phyloP scores from a whole-genome alignment of 2,113 vertebrate species.

The Tetraodon nigroviridis region DNA sequence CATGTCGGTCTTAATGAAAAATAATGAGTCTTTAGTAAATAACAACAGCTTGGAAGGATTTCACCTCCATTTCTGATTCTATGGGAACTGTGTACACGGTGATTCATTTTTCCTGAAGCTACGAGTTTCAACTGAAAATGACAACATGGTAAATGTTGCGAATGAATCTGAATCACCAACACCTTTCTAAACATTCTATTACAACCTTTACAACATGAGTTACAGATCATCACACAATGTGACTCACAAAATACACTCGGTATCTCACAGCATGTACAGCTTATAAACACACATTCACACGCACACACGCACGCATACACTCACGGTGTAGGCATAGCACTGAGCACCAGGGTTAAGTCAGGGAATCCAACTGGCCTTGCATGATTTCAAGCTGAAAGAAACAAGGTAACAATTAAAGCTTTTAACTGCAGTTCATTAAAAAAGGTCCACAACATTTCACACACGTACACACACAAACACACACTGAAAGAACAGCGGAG shows the following conservation, averaged over 20 bases:
- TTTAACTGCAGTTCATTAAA: not conserved
- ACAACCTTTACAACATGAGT: not conserved
- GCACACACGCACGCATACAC: no score
- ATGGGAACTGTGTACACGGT: constrained; percentile 26
- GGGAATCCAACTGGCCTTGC: constrained; percentile 95
- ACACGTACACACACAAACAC: constrained; percentile 1
- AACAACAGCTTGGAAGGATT: constrained; percentile 59
- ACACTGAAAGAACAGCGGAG: no score
- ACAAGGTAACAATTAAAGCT: constrained; percentile 2
- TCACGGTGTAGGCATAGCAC: constrained; percentile 33
- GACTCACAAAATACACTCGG: not conserved
- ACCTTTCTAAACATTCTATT: constrained; percentile 1
- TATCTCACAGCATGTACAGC: constrained; percentile 35
- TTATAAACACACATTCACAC: not conserved
- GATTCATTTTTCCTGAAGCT: constrained; percentile 6
- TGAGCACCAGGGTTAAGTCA: constrained; percentile 80
- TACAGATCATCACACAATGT: no score
- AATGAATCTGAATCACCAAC: constrained; percentile 1
- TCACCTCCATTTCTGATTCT: constrained; percentile 49
- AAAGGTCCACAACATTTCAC: no score
- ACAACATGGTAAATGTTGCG: constrained; percentile 1
- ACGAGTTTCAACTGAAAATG: constrained; percentile 16
- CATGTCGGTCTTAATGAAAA: constrained; percentile 65
- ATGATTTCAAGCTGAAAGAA: constrained; percentile 88
- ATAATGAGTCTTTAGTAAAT: constrained; percentile 66